A percentile compares a stretch with the other conserved stretches of the same genome.
Evolutionary conservation across 2,113 vertebrate genomes (phyloP).

Genomic region (Leiothrix lutea): DNA sequence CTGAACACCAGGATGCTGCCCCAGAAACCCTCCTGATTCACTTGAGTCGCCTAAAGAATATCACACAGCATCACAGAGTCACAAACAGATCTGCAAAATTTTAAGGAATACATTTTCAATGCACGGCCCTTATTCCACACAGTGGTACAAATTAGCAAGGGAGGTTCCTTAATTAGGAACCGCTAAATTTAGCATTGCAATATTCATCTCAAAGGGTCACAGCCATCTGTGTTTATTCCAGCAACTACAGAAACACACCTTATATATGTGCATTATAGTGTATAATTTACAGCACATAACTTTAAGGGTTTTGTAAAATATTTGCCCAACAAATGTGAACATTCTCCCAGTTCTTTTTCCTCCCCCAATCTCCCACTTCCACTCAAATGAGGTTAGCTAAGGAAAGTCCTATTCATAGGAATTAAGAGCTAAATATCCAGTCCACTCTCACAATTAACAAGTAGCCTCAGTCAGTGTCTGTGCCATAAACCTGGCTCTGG

Average conservation of each 20-base stretch:
- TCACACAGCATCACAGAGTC: neutral
- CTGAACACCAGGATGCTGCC: neutral
- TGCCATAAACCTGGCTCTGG: neutral
- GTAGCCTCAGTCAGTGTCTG: neutral
- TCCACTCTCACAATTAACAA: neutral
- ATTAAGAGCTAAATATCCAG: neutral
- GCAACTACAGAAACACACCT: neutral
- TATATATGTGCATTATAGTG: neutral
- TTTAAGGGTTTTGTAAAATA: neutral
- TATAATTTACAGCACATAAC: neutral
- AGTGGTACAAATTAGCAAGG: neutral
- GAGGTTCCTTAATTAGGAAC: conserved; percentile 4
- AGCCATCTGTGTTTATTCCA: neutral
- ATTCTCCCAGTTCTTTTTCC: neutral
- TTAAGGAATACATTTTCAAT: neutral
- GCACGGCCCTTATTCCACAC: neutral
- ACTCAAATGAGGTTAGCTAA: neutral
- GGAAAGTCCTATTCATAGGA: neutral
- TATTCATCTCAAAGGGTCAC: neutral
- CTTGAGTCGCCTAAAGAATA: neutral
- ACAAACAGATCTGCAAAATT: neutral
- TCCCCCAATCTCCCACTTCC: neutral
- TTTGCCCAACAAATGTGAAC: neutral
- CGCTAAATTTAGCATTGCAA: neutral
- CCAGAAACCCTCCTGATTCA: neutral